Conservation (phyloP, 2,113 vertebrate species). For the Glareola pratincola region DNA sequence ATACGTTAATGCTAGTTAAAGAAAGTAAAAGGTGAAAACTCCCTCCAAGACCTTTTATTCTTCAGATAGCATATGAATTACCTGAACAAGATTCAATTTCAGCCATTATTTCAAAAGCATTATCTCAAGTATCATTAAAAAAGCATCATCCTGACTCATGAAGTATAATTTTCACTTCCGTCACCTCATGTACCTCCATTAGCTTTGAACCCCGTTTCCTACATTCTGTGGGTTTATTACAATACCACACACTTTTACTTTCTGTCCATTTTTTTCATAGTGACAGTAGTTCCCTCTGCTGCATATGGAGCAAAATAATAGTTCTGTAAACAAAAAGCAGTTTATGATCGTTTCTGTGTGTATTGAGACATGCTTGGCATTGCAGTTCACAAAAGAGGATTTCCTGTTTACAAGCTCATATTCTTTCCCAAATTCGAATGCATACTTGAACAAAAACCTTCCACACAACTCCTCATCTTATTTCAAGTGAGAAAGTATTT, state of each 20-base stretch:
- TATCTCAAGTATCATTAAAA: background rate
- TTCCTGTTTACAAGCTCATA: constrained; percentile 46
- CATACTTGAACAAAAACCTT: background rate
- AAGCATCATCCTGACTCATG: background rate
- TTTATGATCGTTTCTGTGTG: background rate
- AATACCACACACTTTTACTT: background rate
- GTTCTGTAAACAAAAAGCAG: constrained; percentile 8
- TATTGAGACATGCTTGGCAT: background rate
- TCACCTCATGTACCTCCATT: background rate
- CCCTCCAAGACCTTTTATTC: background rate
- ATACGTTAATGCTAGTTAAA: background rate
- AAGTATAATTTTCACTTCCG: background rate
- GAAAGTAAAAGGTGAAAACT: background rate
- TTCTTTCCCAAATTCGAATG: background rate
- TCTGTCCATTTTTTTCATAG: background rate
- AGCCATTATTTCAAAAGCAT: background rate
- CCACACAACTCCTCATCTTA: background rate
- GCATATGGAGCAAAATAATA: background rate
- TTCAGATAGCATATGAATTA: background rate
- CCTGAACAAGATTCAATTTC: background rate
- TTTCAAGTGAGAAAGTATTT: background rate
- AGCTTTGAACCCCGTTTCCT: background rate
- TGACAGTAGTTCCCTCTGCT: background rate
- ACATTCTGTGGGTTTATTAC: background rate
- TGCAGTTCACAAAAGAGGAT: background rate